Percentiles rank a stretch among this genome's conserved stretches.
Evolutionary conservation across 2,797 vertebrate species (phyloP).

Genomic region (Dicrostonyx torquatus): DNA sequence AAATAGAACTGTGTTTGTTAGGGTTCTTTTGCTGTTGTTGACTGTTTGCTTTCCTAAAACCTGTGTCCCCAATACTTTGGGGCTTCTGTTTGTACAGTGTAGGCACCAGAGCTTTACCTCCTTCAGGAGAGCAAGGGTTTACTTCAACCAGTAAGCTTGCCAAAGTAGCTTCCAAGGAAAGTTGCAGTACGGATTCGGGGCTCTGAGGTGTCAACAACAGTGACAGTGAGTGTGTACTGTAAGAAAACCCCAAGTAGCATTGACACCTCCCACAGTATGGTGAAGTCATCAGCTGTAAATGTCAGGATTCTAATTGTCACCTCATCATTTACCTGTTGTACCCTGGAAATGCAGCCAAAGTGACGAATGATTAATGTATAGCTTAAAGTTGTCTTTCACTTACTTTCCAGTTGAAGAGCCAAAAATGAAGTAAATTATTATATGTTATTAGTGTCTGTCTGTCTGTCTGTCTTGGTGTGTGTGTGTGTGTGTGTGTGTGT

Average conservation of each 20-base stretch:
- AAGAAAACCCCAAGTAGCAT: background rate
- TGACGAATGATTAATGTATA: background rate
- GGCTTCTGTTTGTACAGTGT: background rate
- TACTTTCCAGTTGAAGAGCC: conserved; percentile 24
- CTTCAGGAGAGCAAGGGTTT: conserved; percentile 24
- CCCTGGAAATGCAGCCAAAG: background rate
- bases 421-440: background rate
- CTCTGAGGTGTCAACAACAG: background rate
- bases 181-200: background rate
- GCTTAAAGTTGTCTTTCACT: background rate
- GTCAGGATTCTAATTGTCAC: background rate
- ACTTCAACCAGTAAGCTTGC: background rate
- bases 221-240: background rate
- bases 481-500: rapidly evolving
- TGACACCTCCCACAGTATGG: background rate
- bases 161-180: background rate
- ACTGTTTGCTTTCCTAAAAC: background rate
- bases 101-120: background rate
- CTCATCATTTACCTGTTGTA: background rate
- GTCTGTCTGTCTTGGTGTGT: too few species aligned
- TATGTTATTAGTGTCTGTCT: background rate
- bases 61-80: background rate
- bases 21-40: background rate
- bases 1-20: background rate
- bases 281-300: background rate